These are phyloP conservation scores for Sminthopsis crassicaudata DNA, from an alignment of 2,113 vertebrate species.

Conservation along the genomic window DNA sequence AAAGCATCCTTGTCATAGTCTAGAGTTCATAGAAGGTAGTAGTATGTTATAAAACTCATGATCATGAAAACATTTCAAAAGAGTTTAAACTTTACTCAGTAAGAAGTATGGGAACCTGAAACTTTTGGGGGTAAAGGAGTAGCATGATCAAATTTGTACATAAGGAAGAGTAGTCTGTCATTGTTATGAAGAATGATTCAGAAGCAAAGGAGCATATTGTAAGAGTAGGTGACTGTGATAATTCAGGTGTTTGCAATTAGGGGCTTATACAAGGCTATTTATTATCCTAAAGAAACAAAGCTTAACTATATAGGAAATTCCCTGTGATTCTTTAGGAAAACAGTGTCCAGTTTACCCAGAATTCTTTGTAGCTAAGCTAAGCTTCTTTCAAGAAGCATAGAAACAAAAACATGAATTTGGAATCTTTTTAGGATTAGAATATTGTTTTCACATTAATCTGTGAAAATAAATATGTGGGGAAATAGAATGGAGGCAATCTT, in stretches of 20 bases:
- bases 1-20: background rate
- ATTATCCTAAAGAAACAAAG: no score
- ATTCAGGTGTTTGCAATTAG: background rate
- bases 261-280: background rate
- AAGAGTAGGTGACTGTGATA: background rate
- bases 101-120: background rate
- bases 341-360: no score
- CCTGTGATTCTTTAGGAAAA: no score
- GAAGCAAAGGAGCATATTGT: background rate
- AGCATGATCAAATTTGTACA: background rate
- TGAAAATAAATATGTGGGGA: no score
- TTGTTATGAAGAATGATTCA: background rate
- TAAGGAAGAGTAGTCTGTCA: background rate
- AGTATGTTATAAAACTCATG: background rate
- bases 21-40: background rate
- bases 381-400: no score
- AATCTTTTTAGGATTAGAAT: no score
- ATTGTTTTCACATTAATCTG: no score
- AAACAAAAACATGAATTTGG: no score
- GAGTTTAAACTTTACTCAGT: background rate
- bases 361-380: no score
- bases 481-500: no score
- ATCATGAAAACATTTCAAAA: background rate
- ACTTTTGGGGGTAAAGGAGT: background rate
- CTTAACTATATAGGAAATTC: no score